Evolutionary conservation across 2,888 invertebrate species (phyloP).

Genomic region (Catonia carolina): DNA sequence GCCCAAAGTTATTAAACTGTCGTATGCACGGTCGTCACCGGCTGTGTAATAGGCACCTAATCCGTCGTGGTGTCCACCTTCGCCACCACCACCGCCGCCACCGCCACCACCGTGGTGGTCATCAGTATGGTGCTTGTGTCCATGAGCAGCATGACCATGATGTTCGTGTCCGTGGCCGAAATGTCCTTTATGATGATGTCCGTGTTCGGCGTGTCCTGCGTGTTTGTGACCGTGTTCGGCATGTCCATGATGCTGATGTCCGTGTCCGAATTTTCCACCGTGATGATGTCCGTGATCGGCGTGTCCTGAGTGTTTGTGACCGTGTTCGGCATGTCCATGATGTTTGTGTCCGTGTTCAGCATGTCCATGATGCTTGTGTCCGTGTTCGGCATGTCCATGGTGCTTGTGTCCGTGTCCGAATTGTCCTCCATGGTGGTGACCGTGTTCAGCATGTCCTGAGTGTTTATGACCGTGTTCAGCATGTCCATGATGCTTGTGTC

Average conservation of each 20-base stretch:
- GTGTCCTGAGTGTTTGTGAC: constrained; percentile 34
- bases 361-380: constrained; percentile 33
- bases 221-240: constrained; percentile 40
- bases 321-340: constrained; percentile 34
- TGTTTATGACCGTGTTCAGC: constrained; percentile 31
- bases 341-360: constrained; percentile 35
- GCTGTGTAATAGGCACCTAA: constrained; percentile 7
- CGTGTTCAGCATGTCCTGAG: constrained; percentile 31
- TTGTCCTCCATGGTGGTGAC: constrained; percentile 36
- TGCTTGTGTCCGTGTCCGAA: constrained; percentile 36
- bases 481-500: constrained; percentile 51
- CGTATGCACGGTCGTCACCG: constrained; percentile 8
- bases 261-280: constrained; percentile 32
- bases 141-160: constrained; percentile 38
- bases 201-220: constrained; percentile 43
- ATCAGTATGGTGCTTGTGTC: constrained; percentile 19
- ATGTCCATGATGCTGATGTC: constrained; percentile 36
- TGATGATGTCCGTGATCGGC: constrained; percentile 35
- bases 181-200: constrained; percentile 40
- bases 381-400: constrained; percentile 32
- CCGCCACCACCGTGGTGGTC: constrained; percentile 22
- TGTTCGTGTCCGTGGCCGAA: constrained; percentile 39
- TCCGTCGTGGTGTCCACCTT: constrained; percentile 1
- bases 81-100: constrained; percentile 23
- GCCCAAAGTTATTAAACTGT: neutral